A percentile compares a stretch with the other conserved stretches of the same genome.
phyloP scores from a whole-genome alignment of 1,140 invertebrate genomes.

The Drosophila aff. region DNA sequence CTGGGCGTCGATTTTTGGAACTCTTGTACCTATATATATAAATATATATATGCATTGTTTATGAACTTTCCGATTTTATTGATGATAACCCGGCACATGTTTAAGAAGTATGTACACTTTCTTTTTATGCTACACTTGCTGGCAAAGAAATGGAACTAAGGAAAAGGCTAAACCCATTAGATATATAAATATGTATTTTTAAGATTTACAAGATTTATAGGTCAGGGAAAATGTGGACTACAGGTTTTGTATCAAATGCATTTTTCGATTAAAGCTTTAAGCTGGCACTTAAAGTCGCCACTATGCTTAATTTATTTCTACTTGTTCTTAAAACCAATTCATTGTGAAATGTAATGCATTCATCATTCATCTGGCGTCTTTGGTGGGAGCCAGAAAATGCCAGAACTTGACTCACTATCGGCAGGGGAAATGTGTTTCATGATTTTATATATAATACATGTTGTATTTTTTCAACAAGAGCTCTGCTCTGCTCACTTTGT shows the following conservation, averaged over 20 bases:
- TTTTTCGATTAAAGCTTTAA: too few species aligned
- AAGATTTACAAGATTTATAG: neutral
- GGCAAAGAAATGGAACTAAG: neutral
- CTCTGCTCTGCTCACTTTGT: neutral
- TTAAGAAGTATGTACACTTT: neutral
- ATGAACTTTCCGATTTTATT: conserved; percentile 1
- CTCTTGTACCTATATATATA: neutral
- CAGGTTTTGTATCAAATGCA: too few species aligned
- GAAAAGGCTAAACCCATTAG: neutral
- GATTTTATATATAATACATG: too few species aligned
- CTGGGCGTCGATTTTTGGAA: neutral
- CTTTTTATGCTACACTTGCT: neutral
- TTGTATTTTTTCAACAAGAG: neutral
- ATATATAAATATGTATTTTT: neutral
- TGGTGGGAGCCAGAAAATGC: neutral
- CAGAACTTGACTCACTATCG: conserved; percentile 12
- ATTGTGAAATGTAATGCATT: neutral
- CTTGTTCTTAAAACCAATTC: neutral
- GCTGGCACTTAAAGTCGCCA: neutral
- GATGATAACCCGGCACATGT: neutral
- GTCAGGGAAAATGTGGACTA: too few species aligned
- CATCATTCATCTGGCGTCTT: neutral
- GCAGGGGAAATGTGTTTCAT: neutral
- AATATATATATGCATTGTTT: neutral
- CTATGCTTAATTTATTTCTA: neutral